Conservation (phyloP, 2,797 vertebrate genomes). For the Geotria australis region DNA sequence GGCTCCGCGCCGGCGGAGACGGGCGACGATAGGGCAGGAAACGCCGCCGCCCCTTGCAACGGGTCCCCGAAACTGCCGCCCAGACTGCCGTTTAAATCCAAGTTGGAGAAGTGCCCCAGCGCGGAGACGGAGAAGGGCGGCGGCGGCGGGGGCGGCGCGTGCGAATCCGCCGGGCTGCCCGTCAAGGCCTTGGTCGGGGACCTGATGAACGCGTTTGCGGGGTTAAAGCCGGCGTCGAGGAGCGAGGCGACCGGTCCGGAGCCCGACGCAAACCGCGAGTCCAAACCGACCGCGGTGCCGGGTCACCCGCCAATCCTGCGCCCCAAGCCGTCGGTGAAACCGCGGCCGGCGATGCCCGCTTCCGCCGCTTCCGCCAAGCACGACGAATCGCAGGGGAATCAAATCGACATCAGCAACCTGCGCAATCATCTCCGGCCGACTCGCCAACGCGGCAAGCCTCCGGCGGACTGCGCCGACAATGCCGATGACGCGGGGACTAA, state of each 20-base stretch:
- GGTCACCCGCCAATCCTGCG: no score
- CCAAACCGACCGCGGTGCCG: no score
- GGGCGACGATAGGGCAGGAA: background rate
- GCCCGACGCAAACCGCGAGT: no score
- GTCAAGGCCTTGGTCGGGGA: background rate
- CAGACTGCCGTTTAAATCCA: background rate
- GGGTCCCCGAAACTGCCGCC: background rate
- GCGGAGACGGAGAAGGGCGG: background rate
- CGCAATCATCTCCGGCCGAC: background rate
- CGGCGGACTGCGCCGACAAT: background rate
- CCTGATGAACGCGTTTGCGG: background rate
- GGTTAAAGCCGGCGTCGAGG: background rate
- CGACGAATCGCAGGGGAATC: background rate
- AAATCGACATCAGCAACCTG: background rate
- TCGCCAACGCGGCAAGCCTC: background rate
- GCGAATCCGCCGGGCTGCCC: no score
- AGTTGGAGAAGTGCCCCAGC: background rate
- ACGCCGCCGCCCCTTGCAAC: background rate
- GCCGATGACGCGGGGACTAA: conserved; percentile 10
- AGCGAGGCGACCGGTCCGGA: no score
- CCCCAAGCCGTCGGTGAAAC: background rate
- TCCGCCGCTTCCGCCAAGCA: background rate
- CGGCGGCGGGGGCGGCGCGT: no score
- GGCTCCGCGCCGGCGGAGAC: background rate
- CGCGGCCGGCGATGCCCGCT: background rate